These are phyloP conservation scores for Oenanthe oenanthe DNA, from an alignment of 2,113 vertebrate species.

Conservation along the genomic window DNA sequence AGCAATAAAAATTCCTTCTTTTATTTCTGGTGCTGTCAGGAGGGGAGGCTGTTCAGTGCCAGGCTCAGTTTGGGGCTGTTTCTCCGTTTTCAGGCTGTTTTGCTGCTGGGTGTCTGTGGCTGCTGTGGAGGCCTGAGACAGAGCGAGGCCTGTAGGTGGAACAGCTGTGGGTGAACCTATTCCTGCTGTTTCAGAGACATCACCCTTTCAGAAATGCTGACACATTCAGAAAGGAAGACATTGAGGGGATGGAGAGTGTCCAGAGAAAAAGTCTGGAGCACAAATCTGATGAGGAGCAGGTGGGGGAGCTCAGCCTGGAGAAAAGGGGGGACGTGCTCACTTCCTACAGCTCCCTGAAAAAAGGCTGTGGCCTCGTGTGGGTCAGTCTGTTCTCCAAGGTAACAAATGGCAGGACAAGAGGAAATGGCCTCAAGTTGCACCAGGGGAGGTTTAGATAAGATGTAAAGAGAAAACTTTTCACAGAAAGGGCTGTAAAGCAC, in stretches of 20 bases:
- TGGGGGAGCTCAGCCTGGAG: background rate
- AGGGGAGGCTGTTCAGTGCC: background rate
- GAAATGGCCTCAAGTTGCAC: background rate
- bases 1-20: background rate
- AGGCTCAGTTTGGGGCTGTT: background rate
- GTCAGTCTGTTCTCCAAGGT: background rate
- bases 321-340: background rate
- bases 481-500: background rate
- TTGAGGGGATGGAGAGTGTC: background rate
- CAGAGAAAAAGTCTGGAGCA: background rate
- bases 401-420: background rate
- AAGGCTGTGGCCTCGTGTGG: background rate
- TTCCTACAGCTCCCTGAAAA: background rate
- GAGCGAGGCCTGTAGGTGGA: conserved; percentile 2
- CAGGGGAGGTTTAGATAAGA: background rate
- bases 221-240: background rate
- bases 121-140: background rate
- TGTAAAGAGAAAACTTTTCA: background rate
- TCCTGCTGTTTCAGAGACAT: background rate
- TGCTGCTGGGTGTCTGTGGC: background rate
- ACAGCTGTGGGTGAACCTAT: background rate
- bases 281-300: background rate
- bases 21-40: background rate
- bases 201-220: background rate
- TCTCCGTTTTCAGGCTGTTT: background rate